Evolutionary conservation across 2,113 vertebrate genomes (phyloP).

Genomic region (Galemys pyrenaicus): DNA sequence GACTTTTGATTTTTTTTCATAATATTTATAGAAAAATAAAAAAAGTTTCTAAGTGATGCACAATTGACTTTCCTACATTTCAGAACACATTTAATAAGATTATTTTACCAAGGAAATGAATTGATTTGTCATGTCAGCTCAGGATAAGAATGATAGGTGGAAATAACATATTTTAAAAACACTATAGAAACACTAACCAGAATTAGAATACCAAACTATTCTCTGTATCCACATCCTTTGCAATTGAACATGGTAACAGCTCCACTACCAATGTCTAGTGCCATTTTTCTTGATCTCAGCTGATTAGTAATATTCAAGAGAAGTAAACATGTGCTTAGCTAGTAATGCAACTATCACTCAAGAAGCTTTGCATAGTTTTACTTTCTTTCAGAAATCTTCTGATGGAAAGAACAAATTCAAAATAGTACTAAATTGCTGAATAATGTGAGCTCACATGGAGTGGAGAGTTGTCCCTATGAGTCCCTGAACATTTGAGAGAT

Average conservation of each 20-base stretch:
- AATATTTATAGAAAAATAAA: not conserved
- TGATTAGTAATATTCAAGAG: not conserved
- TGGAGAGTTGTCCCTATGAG: not conserved
- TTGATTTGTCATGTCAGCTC: not conserved
- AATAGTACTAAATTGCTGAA: rapidly evolving
- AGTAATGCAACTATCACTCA: not conserved
- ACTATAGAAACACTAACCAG: not conserved
- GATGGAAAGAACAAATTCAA: not conserved
- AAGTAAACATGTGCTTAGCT: not conserved
- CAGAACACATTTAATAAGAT: not conserved
- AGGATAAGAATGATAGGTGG: not conserved
- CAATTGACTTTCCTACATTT: not conserved
- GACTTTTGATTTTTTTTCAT: not conserved
- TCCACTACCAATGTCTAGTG: not conserved
- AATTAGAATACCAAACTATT: not conserved
- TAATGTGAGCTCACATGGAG: not conserved
- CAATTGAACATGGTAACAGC: not conserved
- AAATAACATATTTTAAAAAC: not conserved
- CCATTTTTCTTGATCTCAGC: not conserved
- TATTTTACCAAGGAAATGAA: not conserved
- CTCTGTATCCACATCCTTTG: not conserved
- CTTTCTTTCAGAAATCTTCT: not conserved
- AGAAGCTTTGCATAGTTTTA: not conserved
- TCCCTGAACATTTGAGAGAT: not conserved
- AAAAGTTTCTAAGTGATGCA: not conserved